A percentile compares a stretch with the other conserved stretches of the same genome.
Evolutionary conservation across 2,797 vertebrate species (phyloP).

Genomic region (Lycodopsis pacificus): DNA sequence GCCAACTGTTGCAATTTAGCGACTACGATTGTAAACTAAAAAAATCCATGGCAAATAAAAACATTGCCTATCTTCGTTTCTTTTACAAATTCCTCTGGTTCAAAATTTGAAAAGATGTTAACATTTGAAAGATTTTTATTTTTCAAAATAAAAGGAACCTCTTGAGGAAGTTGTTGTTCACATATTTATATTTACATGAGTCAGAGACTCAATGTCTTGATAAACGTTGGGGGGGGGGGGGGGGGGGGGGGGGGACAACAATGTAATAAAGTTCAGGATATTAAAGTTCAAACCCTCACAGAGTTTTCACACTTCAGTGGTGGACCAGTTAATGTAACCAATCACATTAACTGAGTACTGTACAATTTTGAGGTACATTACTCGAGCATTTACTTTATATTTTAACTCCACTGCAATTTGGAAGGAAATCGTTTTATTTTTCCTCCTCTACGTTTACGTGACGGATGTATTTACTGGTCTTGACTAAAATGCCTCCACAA

Average conservation of each 20-base stretch:
- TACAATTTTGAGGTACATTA: neutral
- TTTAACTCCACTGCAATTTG: no score
- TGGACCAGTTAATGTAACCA: neutral
- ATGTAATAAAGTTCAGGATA: neutral
- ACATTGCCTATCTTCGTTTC: neutral
- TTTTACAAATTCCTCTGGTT: slow-evolving; percentile 19
- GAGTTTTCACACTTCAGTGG: no score
- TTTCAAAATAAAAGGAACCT: neutral
- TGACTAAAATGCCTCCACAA: no score
- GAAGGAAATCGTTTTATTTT: no score
- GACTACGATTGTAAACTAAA: slow-evolving; percentile 27
- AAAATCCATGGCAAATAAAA: slow-evolving; percentile 41
- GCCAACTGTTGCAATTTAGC: slow-evolving; percentile 45
- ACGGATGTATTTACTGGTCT: no score
- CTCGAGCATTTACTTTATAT: neutral
- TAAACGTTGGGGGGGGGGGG: neutral
- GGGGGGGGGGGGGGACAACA: neutral
- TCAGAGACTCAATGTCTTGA: neutral
- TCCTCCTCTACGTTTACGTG: no score
- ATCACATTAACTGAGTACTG: neutral
- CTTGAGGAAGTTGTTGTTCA: neutral
- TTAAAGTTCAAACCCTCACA: neutral
- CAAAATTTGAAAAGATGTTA: neutral
- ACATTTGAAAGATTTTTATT: neutral
- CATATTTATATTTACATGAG: neutral